These are phyloP conservation scores for Lordiphosa stackelbergi DNA, from an alignment of 1,140 invertebrate genomes.

Conservation along the genomic window DNA sequence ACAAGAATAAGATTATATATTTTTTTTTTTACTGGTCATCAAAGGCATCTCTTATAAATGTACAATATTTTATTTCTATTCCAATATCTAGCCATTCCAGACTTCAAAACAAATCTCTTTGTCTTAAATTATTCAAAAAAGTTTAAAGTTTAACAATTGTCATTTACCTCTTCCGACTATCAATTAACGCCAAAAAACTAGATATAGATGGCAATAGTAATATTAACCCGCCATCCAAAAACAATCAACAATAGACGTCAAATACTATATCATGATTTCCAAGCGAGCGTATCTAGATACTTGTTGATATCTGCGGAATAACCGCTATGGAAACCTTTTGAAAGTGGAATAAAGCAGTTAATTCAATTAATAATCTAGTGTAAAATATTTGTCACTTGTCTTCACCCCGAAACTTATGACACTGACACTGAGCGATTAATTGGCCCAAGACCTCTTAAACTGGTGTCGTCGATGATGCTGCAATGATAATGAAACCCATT, in stretches of 20 bases:
- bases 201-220: not conserved
- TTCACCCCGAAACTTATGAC: constrained; percentile 22
- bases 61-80: too few species aligned
- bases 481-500: constrained; percentile 5
- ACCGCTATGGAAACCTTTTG: constrained; percentile 42
- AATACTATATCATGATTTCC: constrained; percentile 21
- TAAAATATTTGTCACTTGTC: constrained; percentile 50
- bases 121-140: too few species aligned
- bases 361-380: constrained; percentile 67
- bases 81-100: too few species aligned
- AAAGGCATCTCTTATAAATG: too few species aligned
- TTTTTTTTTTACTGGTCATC: too few species aligned
- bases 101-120: too few species aligned
- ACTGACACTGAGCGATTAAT: constrained; percentile 16
- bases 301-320: constrained; percentile 26
- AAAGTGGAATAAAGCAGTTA: constrained; percentile 69
- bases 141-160: too few species aligned
- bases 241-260: constrained; percentile 37
- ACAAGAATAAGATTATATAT: too few species aligned
- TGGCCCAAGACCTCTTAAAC: not conserved
- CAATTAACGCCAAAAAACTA: constrained; percentile 33
- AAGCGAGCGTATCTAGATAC: constrained; percentile 60
- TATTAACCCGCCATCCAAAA: constrained; percentile 4
- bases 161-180: constrained; percentile 14
- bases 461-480: not conserved